Base-by-base conservation (phyloP, 2,797 vertebrate species). In the Loris lydekkerianus region DNA sequence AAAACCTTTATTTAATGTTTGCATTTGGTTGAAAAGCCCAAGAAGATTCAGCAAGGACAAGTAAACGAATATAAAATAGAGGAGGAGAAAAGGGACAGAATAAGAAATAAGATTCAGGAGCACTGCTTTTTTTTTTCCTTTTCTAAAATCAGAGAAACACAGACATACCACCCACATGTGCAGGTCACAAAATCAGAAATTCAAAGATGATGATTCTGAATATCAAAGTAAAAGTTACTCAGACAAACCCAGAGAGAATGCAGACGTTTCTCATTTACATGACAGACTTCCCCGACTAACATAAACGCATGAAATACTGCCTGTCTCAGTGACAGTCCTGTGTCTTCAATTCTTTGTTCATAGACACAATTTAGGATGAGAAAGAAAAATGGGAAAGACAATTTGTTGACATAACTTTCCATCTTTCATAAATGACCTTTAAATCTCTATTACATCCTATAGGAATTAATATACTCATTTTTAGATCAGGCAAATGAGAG, bases 11-110 rank as follows among this genome's bases (percentile, higher is more conserved):
- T 92, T 95, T 96, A 89, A 86, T 89, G 94, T 96, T 97, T 96
- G 67, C 63, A 91, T 97, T 95, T 96, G 14, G 86, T 85, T 97
- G 92, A 97, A 96, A 96, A 96, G 61, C 72, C 29, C 60, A 49
- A 91, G 88, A 95, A 96, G 43, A 90, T 7, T 95, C 89, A 83
- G 27, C 43, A 93, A 97, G 89, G 89, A 96, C 65, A 88, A 96
- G 58, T 72, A 95, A 96, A 97, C 96, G 95, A 97, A 97, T 97
- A 96, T 86, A 82, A 96, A 97, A 82, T 81, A 96, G 92, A 92
- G 13, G 31, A 70, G 31, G 91, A 93, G 81, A 84, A 93, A 94
- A 67, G 49, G 53, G 43, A 67, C 60, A 63, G 93, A 95, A 97
- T 93, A 93, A 78, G 78, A 93, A 96, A 93, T 96, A 81, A 89